Evolutionary conservation across 2,797 vertebrate genomes (phyloP).

Genomic region (Thaleichthys pacificus): DNA sequence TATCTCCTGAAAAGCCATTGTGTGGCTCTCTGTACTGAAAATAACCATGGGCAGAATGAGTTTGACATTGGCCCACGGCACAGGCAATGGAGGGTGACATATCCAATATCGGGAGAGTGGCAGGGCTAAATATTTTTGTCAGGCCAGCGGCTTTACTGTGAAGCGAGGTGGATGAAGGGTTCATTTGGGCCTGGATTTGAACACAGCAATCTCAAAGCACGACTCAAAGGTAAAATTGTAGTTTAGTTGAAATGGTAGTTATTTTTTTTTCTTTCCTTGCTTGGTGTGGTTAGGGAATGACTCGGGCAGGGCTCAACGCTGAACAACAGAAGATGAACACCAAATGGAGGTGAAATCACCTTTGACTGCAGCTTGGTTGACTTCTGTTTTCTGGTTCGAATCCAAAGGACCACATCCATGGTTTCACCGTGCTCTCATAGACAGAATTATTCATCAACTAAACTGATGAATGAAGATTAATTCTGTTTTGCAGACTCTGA

Average conservation of each 20-base stretch:
- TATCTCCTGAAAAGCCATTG: conserved; percentile 48
- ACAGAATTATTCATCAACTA: not conserved
- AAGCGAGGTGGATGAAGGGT: conserved; percentile 61
- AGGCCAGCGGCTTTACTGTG: conserved; percentile 54
- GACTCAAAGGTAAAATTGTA: conserved; percentile 36
- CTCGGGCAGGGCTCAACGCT: not conserved
- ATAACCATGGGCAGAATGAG: conserved; percentile 63
- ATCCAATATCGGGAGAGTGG: conserved; percentile 72
- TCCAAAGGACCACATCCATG: too few species aligned
- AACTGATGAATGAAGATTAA: not conserved
- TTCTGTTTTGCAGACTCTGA: not conserved
- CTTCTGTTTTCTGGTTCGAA: too few species aligned
- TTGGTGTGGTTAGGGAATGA: not conserved
- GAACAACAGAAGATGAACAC: not conserved
- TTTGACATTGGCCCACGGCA: conserved; percentile 71
- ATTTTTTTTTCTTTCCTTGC: not conserved
- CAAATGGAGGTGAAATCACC: not conserved
- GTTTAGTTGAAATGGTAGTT: not conserved
- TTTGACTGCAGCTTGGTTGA: too few species aligned
- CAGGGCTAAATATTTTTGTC: conserved; percentile 71
- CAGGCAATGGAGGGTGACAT: conserved; percentile 72
- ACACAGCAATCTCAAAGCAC: conserved; percentile 31
- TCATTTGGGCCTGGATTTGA: conserved; percentile 59
- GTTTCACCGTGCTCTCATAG: not conserved
- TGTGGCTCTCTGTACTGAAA: conserved; percentile 48